Percentiles rank a stretch among this genome's conserved stretches.
Conservation (phyloP, 2,797 vertebrate genomes). For the Pangasius sanitwongsei region DNA sequence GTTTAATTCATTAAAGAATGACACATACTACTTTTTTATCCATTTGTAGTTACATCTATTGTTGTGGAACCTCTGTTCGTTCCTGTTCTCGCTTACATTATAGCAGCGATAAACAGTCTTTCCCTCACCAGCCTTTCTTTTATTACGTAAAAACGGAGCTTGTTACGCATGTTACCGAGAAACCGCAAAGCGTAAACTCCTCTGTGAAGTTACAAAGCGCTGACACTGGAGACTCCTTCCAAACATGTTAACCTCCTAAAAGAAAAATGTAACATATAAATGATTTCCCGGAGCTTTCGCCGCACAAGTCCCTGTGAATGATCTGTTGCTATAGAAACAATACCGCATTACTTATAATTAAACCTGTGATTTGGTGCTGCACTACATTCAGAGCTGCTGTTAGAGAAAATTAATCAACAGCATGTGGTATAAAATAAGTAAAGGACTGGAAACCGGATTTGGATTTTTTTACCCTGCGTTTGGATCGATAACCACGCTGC, state of each 20-base stretch:
- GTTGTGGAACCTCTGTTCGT: background rate
- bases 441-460: too few species aligned
- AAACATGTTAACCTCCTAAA: background rate
- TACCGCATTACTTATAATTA: background rate
- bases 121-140: background rate
- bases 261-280: too few species aligned
- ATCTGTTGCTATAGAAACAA: background rate
- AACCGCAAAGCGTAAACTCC: background rate
- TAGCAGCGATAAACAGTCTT: background rate
- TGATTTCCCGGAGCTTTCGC: too few species aligned
- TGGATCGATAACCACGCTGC: conserved; percentile 81
- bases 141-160: background rate
- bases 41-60: background rate
- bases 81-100: background rate
- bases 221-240: conserved; percentile 5
- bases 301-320: background rate
- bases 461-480: conserved; percentile 77
- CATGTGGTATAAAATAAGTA: background rate
- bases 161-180: too few species aligned
- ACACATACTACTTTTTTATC: background rate
- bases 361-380: background rate
- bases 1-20: background rate
- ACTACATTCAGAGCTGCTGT: background rate
- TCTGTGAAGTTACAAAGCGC: background rate
- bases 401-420: background rate